phyloP scores from a whole-genome alignment of 2,888 invertebrate genomes.

The Omphaloscelis lunosa region DNA sequence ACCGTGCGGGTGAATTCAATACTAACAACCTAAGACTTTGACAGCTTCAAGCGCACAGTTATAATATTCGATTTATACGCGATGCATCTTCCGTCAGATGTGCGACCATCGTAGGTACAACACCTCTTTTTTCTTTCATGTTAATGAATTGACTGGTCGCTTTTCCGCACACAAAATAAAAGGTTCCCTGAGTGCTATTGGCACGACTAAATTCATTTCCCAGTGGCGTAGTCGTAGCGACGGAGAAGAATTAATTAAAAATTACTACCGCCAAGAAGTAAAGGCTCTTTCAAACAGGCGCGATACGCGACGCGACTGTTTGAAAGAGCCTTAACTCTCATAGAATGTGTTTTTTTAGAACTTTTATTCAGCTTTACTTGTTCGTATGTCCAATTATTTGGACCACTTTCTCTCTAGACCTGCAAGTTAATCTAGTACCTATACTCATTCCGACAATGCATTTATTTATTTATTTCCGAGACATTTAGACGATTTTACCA shows the following conservation, averaged over 20 bases:
- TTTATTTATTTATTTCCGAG: neutral
- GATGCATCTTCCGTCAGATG: too few relatives aligned
- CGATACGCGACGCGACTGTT: too few relatives aligned
- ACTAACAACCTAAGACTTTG: too few relatives aligned
- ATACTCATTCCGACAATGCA: neutral
- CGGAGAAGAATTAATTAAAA: slow-evolving; percentile 10
- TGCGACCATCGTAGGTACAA: too few relatives aligned
- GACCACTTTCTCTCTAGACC: neutral
- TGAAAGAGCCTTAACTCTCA: too few relatives aligned
- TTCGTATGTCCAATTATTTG: neutral
- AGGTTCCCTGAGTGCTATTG: slow-evolving; percentile 13
- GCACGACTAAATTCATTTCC: slow-evolving; percentile 23
- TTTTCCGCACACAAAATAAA: slow-evolving; percentile 14
- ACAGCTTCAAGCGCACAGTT: too few relatives aligned
- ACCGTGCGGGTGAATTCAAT: too few relatives aligned
- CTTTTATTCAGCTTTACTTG: neutral
- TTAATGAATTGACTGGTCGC: neutral
- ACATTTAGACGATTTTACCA: neutral
- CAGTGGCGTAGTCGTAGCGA: neutral
- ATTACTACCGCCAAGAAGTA: slow-evolving; percentile 2
- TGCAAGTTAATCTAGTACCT: neutral
- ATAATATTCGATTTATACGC: too few relatives aligned
- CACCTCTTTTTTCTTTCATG: neutral
- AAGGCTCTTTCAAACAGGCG: too few relatives aligned
- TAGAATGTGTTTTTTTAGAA: neutral